Evolutionary conservation across 1,140 invertebrate genomes (phyloP).

Genomic region (Lucilia cuprina): DNA sequence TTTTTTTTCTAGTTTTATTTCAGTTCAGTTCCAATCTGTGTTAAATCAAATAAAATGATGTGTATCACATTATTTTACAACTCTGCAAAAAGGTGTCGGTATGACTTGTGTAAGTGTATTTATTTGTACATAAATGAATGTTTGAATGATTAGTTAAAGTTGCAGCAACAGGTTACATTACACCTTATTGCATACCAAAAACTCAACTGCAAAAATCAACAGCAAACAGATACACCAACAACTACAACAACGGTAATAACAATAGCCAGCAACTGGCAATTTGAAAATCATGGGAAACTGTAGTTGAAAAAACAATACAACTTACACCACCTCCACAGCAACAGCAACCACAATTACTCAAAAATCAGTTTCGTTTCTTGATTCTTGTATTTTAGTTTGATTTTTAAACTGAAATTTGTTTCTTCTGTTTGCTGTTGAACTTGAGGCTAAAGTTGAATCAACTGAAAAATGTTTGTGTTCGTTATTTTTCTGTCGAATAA

Average conservation of each 20-base stretch:
- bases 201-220: background rate
- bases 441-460: conserved; percentile 37
- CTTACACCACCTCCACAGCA: background rate
- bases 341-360: background rate
- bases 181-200: conserved; percentile 21
- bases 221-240: background rate
- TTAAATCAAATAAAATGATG: too few species aligned
- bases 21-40: too few species aligned
- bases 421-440: conserved; percentile 7
- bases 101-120: background rate
- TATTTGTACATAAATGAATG: background rate
- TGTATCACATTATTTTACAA: background rate
- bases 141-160: conserved; percentile 17
- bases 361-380: background rate
- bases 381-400: conserved; percentile 5
- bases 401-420: conserved; percentile 12
- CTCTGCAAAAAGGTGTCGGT: background rate
- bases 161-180: conserved; percentile 29
- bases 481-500: conserved; percentile 13
- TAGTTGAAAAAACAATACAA: background rate
- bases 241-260: background rate
- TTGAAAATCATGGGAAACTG: conserved; percentile 30
- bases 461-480: conserved; percentile 23
- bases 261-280: conserved; percentile 12
- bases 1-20: too few species aligned